phyloP scores from a whole-genome alignment of 2,888 invertebrate species.

The Orthosia incerta region DNA sequence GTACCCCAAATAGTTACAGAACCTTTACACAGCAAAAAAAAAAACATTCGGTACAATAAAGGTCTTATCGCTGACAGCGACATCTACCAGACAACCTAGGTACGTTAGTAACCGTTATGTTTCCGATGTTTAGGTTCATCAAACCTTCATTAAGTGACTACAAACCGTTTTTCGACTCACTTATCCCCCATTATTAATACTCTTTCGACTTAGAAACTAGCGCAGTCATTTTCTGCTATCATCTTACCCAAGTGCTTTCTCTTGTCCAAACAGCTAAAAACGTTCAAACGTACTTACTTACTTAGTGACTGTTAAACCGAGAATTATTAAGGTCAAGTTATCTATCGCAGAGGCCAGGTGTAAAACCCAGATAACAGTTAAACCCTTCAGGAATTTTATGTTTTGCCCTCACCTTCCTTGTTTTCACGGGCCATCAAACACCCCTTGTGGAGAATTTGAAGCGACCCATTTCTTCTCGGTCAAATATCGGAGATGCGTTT shows the following conservation, averaged over 20 bases:
- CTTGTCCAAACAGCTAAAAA: slow-evolving; percentile 46
- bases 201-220: slow-evolving; percentile 25
- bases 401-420: slow-evolving; percentile 60
- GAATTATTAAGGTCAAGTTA: slow-evolving; percentile 61
- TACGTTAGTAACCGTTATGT: too few relatives aligned
- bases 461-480: slow-evolving; percentile 44
- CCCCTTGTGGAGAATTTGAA: slow-evolving; percentile 56
- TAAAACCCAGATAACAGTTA: slow-evolving; percentile 62
- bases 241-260: slow-evolving; percentile 29
- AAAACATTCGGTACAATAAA: too few relatives aligned
- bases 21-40: too few relatives aligned
- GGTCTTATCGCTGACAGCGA: too few relatives aligned
- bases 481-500: slow-evolving; percentile 51
- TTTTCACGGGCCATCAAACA: slow-evolving; percentile 67
- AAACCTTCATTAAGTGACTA: too few relatives aligned
- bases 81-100: too few relatives aligned
- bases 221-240: slow-evolving; percentile 33
- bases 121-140: background rate
- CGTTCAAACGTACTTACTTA: slow-evolving; percentile 47
- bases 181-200: slow-evolving; percentile 1
- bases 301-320: slow-evolving; percentile 56
- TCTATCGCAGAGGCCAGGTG: slow-evolving; percentile 62
- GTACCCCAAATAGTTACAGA: too few relatives aligned
- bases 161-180: background rate
- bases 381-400: slow-evolving; percentile 62